A percentile compares a stretch with the other conserved stretches of the same genome.
These are phyloP conservation scores for Axinella damicornis DNA, from an alignment of 37 sponge, comb jelly and placozoan species.

Conservation along the genomic window DNA sequence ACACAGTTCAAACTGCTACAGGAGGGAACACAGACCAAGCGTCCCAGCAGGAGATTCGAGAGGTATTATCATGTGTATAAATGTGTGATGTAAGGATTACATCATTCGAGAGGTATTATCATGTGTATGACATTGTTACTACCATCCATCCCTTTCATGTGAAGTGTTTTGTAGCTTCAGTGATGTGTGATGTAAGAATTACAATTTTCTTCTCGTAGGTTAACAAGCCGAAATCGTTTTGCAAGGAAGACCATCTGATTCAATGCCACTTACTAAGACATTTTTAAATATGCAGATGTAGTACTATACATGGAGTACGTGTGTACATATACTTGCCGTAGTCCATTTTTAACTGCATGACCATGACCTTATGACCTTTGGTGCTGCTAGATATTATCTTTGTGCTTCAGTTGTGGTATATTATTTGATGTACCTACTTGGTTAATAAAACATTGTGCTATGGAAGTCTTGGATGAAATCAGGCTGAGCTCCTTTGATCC, in stretches of 20 bases:
- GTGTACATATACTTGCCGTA: no score
- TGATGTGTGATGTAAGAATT: not conserved
- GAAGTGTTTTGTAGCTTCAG: no score
- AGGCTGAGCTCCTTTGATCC: no score
- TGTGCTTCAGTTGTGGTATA: no score
- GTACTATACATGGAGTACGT: no score
- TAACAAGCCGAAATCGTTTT: constrained; percentile 37
- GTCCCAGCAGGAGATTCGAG: constrained; percentile 53
- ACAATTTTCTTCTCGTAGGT: not conserved
- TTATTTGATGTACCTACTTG: no score
- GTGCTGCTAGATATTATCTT: no score
- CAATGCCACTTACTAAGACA: not conserved
- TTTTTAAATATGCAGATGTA: not conserved
- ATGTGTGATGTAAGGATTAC: not conserved
- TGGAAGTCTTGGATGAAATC: no score
- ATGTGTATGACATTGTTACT: no score
- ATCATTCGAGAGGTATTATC: not conserved
- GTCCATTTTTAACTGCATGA: no score
- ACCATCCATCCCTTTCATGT: not conserved
- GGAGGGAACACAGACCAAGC: constrained; percentile 44
- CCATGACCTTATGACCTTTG: no score
- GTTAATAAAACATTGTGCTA: no score
- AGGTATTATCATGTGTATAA: not conserved
- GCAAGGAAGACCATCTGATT: constrained; percentile 49
- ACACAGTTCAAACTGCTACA: constrained; percentile 82